These are phyloP conservation scores for Pollenia labialis DNA, from an alignment of 2,888 invertebrate genomes.

Conservation along the genomic window DNA sequence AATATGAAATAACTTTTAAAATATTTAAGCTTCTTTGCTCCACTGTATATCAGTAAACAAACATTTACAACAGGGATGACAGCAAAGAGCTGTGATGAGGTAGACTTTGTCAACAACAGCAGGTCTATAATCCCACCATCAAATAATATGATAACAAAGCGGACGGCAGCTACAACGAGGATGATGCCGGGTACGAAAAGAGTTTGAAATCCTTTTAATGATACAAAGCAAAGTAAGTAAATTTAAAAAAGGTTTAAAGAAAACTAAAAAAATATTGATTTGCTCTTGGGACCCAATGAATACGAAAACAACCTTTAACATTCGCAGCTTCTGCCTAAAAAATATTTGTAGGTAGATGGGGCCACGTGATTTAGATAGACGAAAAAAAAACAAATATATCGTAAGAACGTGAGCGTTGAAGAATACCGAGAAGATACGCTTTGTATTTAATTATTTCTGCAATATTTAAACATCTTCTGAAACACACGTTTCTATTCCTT, in stretches of 20 bases:
- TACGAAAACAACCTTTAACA: constrained; percentile 34
- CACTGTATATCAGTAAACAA: constrained; percentile 27
- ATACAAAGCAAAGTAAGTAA: constrained; percentile 27
- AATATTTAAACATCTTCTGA: no score
- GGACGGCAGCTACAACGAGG: constrained; percentile 32
- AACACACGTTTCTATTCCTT: background rate
- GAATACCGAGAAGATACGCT: background rate
- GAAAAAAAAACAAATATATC: background rate
- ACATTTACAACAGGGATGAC: constrained; percentile 34
- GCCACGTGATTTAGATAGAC: constrained; percentile 35
- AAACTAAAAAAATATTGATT: constrained; percentile 36
- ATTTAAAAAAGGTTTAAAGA: constrained; percentile 17
- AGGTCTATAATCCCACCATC: constrained; percentile 58
- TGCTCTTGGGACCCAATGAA: constrained; percentile 12
- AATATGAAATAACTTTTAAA: no score
- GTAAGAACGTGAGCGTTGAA: no score
- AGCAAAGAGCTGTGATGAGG: constrained; percentile 18
- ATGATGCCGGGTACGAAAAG: constrained; percentile 14
- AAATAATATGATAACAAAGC: constrained; percentile 60
- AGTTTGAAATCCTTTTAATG: constrained; percentile 25
- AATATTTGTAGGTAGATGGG: background rate
- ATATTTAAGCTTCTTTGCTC: background rate
- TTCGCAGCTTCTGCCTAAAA: constrained; percentile 4
- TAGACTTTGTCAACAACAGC: constrained; percentile 34
- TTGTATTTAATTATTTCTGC: background rate